A percentile compares a stretch with the other conserved stretches of the same genome.
phyloP scores from a whole-genome alignment of 2,113 vertebrate species.

The Prionailurus bengalensis region DNA sequence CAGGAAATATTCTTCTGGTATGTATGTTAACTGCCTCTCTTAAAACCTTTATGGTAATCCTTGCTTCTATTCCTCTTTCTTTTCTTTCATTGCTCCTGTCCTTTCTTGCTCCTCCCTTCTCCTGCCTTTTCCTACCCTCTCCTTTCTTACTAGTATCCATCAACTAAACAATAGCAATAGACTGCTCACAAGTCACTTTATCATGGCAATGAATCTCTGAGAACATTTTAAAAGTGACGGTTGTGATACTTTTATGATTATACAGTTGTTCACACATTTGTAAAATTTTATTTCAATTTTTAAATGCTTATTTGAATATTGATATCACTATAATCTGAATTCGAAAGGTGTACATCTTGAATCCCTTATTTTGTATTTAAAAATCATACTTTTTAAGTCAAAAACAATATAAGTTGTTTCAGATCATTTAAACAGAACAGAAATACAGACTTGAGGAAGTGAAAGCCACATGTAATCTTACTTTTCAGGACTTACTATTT shows the following conservation, averaged over 20 bases:
- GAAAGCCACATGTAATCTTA: neutral
- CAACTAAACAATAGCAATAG: neutral
- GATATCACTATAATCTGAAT: neutral
- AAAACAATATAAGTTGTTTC: neutral
- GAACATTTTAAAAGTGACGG: neutral
- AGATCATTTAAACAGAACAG: neutral
- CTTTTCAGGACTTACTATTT: neutral
- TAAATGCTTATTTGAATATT: neutral
- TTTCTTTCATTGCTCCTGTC: neutral
- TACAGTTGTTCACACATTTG: neutral
- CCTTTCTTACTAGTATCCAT: neutral
- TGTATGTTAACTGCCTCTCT: neutral
- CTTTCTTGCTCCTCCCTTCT: neutral
- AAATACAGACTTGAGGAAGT: neutral
- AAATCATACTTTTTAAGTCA: neutral
- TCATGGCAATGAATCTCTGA: neutral
- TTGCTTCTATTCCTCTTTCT: neutral
- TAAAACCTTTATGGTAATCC: neutral
- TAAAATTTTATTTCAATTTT: neutral
- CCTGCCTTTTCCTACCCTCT: neutral
- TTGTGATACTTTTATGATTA: neutral
- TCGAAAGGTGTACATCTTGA: neutral
- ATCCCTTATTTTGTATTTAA: neutral
- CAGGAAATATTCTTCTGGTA: neutral
- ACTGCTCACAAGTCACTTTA: neutral